Evolutionary conservation across 2,113 vertebrate genomes (phyloP), one percentile per base, ranked within the genome.

Genomic region (Ptyas mucosa): DNA sequence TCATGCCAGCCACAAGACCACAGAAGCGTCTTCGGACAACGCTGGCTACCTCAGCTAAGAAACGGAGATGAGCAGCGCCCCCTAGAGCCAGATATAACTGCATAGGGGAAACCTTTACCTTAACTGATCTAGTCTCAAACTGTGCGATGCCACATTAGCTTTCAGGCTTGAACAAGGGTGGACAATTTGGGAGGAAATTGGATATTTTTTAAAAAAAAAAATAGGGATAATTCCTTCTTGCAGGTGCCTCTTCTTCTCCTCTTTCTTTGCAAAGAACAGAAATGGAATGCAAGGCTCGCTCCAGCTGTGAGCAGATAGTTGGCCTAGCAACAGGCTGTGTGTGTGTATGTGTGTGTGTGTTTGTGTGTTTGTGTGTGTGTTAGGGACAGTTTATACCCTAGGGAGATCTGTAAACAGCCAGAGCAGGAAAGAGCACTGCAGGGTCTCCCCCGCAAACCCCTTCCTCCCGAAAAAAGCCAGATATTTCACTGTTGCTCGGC

Each of bases 391-490:
- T 92, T 87, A 85, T n/a, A 51, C 93, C 85, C n/a, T 57, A 26
- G 93, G 85, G 85, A 92, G 26, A 51, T 52, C 14, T 43, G 61
- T 43, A 34, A n/a, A 18, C 9, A 88, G 23, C 52, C 46, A 8
- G 10, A 21, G 61, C 10, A 75, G 29, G 53, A 58, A 91, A 49
- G 7, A 39, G 55, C 2, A 90, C n/a, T 10, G 49, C 61, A 93
- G 49, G 4, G 0, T 0, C 46, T 3, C 2, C 24, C 54, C 0
- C 1, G 29, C 46, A 49, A 5, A 8, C 6, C 43, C 34, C 0
- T 1, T 24, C 54, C n/a, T 88, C 29, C 26, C 3, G 1, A 9
- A 10, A 3, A 0, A 57, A 90, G 23, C 23, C 81, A 86, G 49
- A 29, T 11, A 39, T 61, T 61, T 86, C 49, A 61, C 52, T 2